These are phyloP conservation scores for Ctenodactylus gundi DNA, from an alignment of 2,113 vertebrate species.

Conservation along the genomic window DNA sequence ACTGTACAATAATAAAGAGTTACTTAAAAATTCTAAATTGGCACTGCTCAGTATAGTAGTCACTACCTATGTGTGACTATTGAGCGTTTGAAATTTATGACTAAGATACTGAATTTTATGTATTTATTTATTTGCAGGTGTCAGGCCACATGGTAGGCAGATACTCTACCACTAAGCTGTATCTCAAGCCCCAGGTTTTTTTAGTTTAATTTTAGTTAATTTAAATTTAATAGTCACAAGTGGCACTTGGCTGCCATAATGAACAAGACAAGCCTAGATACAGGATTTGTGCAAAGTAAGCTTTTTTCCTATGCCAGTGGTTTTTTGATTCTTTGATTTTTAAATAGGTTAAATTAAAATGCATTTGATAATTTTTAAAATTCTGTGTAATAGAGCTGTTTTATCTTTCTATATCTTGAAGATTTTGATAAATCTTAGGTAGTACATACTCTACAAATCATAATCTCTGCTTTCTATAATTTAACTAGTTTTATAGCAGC, in stretches of 20 bases:
- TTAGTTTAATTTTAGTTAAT: constrained; percentile 13
- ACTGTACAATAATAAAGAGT: constrained; percentile 40
- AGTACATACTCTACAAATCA: not conserved
- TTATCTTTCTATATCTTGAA: constrained; percentile 31
- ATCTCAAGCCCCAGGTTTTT: not conserved
- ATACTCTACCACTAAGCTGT: not conserved
- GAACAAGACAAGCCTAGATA: not conserved
- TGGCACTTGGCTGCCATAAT: constrained; percentile 1
- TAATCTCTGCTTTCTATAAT: constrained; percentile 19
- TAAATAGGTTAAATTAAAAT: constrained; percentile 37
- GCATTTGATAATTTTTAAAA: constrained; percentile 34
- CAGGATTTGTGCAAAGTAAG: constrained; percentile 17
- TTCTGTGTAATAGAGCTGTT: constrained; percentile 8
- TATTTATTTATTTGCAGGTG: not conserved
- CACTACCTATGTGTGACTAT: not conserved
- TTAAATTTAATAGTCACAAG: constrained; percentile 12
- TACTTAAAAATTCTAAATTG: not conserved
- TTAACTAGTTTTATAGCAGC: constrained; percentile 7
- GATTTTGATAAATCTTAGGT: constrained; percentile 35
- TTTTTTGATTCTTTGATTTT: constrained; percentile 37
- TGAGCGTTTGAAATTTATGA: constrained; percentile 17
- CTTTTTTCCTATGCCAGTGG: not conserved
- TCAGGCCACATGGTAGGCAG: not conserved
- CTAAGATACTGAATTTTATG: constrained; percentile 22
- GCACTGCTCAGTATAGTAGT: not conserved